Evolutionary conservation across 2,888 invertebrate genomes (phyloP).

Genomic region (Anoplius nigerrimus): DNA sequence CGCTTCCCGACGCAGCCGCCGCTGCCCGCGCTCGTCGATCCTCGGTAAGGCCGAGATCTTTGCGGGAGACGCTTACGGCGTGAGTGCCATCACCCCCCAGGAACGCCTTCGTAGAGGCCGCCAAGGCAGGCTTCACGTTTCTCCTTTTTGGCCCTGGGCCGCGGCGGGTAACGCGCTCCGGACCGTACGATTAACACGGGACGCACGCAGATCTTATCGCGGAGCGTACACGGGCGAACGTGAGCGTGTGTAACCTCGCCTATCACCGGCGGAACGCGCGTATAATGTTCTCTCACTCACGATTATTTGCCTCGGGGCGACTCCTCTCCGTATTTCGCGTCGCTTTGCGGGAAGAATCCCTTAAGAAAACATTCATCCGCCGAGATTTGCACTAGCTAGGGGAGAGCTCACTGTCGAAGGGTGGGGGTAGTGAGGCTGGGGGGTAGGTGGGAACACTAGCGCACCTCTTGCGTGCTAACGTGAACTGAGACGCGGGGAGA

Average conservation of each 20-base stretch:
- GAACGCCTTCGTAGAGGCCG: constrained; percentile 61
- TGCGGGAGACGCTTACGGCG: constrained; percentile 68
- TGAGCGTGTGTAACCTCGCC: too few relatives aligned
- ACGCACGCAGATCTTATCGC: too few relatives aligned
- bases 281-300: too few relatives aligned
- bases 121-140: constrained; percentile 63
- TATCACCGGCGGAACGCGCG: too few relatives aligned
- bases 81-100: constrained; percentile 71
- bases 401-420: constrained; percentile 60
- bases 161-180: too few relatives aligned
- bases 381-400: constrained; percentile 73
- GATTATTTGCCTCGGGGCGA: constrained; percentile 46
- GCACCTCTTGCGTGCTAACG: constrained; percentile 46
- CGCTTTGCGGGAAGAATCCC: constrained; percentile 68
- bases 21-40: constrained; percentile 46
- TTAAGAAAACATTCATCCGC: constrained; percentile 73
- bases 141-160: constrained; percentile 56
- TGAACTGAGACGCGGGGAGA: constrained; percentile 41
- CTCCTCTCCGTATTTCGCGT: constrained; percentile 60
- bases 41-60: constrained; percentile 61
- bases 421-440: constrained; percentile 66
- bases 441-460: constrained; percentile 54
- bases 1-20: constrained; percentile 10
- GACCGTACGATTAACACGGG: too few relatives aligned
- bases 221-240: too few relatives aligned